Conservation (phyloP, 2,113 vertebrate species). For the Pituophis catenifer region DNA sequence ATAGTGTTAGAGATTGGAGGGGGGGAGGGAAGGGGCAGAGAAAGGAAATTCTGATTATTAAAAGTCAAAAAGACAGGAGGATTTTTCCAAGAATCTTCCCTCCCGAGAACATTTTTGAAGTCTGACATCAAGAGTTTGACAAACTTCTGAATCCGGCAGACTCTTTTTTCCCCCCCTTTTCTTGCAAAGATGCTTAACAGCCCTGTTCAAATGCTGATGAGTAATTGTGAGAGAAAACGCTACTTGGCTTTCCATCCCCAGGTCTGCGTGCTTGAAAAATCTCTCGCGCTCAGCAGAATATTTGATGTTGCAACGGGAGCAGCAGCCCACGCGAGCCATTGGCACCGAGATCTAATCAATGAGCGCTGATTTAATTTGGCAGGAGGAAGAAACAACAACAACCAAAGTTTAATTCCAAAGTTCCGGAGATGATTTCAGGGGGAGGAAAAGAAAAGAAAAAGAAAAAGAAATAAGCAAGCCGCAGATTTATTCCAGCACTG, state of each 20-base stretch:
- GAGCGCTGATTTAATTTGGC: background rate
- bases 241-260: constrained; percentile 29
- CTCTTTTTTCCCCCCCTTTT: background rate
- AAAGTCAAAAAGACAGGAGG: constrained; percentile 37
- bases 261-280: constrained; percentile 25
- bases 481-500: constrained; percentile 39
- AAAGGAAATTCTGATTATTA: background rate
- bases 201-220: constrained; percentile 55
- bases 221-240: constrained; percentile 44
- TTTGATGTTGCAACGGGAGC: background rate
- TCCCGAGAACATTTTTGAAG: constrained; percentile 61
- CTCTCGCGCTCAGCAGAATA: background rate
- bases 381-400: background rate
- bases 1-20: constrained; percentile 49
- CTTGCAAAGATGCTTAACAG: constrained; percentile 42
- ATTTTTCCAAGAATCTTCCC: constrained; percentile 56
- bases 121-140: constrained; percentile 59
- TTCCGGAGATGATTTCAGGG: constrained; percentile 30
- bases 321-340: background rate
- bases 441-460: background rate
- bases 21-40: background rate
- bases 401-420: constrained; percentile 24
- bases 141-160: constrained; percentile 48
- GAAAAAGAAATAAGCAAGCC: background rate
- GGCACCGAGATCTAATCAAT: background rate